These are phyloP conservation scores for Tenthredo amoena DNA, from an alignment of 2,888 invertebrate species.

Conservation along the genomic window DNA sequence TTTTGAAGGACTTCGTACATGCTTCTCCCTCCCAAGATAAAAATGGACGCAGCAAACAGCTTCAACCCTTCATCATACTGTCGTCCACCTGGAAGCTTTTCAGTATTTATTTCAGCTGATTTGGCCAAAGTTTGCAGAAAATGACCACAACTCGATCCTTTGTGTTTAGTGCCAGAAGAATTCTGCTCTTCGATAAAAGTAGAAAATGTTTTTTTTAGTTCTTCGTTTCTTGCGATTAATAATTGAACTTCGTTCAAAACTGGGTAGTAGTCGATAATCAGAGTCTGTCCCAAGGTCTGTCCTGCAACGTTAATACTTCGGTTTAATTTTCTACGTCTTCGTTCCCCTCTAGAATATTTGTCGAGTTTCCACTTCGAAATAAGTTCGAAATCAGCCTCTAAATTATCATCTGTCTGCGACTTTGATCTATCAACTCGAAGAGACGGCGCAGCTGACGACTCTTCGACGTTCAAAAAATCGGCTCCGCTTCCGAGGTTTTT, in stretches of 20 bases:
- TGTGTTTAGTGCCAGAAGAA: neutral
- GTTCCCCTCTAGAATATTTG: slow-evolving; percentile 11
- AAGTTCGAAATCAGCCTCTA: neutral
- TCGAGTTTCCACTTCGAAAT: slow-evolving; percentile 9
- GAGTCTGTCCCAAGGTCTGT: neutral
- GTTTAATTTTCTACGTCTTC: slow-evolving; percentile 5
- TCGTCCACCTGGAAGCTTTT: slow-evolving; percentile 8
- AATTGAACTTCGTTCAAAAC: slow-evolving; percentile 3
- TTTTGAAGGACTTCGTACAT: slow-evolving; percentile 23
- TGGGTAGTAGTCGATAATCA: neutral
- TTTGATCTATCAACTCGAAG: neutral
- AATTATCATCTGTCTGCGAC: slow-evolving; percentile 2
- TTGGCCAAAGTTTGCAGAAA: slow-evolving; percentile 19
- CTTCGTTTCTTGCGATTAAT: slow-evolving; percentile 7
- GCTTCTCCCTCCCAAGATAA: slow-evolving; percentile 35
- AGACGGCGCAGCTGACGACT: neutral
- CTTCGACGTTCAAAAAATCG: slow-evolving; percentile 19
- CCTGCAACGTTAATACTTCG: neutral
- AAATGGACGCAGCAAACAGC: slow-evolving; percentile 22
- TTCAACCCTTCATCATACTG: slow-evolving; percentile 41
- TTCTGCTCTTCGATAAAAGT: slow-evolving; percentile 15
- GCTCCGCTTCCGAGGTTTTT: neutral
- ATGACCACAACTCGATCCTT: neutral
- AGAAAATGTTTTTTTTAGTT: neutral
- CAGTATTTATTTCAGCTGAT: neutral